phyloP scores from a whole-genome alignment of 2,113 vertebrate genomes.

The Mobula birostris region DNA sequence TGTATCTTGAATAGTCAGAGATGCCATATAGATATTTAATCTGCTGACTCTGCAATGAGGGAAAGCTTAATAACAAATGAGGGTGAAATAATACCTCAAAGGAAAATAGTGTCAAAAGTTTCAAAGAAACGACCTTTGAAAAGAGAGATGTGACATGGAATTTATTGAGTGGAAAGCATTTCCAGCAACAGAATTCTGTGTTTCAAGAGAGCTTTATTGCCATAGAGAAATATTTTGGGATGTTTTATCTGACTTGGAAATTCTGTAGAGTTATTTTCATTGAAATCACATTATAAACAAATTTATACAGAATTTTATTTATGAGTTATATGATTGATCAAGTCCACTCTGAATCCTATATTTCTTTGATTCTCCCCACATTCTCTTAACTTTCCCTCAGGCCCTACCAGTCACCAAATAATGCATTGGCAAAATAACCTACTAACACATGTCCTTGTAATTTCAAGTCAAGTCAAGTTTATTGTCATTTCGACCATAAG shows the following conservation, averaged over 20 bases:
- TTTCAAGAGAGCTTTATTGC: not conserved
- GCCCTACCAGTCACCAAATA: too few relatives aligned
- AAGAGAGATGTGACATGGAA: not conserved
- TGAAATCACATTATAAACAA: not conserved
- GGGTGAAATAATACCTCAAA: slow-evolving; percentile 14
- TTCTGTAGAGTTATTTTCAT: not conserved
- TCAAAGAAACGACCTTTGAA: slow-evolving; percentile 22
- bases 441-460: too few relatives aligned
- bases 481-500: too few relatives aligned
- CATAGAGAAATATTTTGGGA: not conserved
- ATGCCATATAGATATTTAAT: not conserved
- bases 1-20: slow-evolving; percentile 18
- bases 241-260: not conserved
- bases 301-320: not conserved
- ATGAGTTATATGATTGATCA: not conserved
- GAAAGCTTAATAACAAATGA: slow-evolving; percentile 13
- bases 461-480: too few relatives aligned
- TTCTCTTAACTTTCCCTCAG: too few relatives aligned
- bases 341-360: too few relatives aligned
- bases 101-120: slow-evolving; percentile 1
- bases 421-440: too few relatives aligned
- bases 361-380: too few relatives aligned
- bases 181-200: not conserved
- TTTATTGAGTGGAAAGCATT: not conserved
- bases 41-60: slow-evolving; percentile 17